phyloP scores from a whole-genome alignment of 2,797 vertebrate genomes.

The Amblyopsis hoosieri region DNA sequence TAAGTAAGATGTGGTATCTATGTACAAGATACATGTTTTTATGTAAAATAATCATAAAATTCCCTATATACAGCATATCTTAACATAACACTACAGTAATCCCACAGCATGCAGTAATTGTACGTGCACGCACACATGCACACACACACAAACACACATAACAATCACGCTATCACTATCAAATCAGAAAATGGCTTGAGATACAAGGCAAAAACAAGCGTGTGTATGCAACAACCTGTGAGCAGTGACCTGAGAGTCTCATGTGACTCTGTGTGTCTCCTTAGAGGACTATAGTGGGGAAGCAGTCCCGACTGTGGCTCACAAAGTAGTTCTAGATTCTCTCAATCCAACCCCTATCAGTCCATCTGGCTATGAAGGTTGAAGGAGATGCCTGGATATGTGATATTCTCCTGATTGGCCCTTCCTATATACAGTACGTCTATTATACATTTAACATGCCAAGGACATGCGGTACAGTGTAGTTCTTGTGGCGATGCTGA shows the following conservation, averaged over 20 bases:
- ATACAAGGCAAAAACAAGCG: slow-evolving; percentile 56
- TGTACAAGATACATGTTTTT: too few species aligned
- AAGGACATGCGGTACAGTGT: slow-evolving; percentile 51
- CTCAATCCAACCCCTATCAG: slow-evolving; percentile 68
- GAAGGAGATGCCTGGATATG: slow-evolving; percentile 49
- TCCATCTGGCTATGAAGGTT: slow-evolving; percentile 60
- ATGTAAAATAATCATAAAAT: too few species aligned
- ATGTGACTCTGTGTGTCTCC: slow-evolving; percentile 62
- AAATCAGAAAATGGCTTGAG: slow-evolving; percentile 61
- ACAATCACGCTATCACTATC: slow-evolving; percentile 61
- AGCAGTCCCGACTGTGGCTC: slow-evolving; percentile 44
- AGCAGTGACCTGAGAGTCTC: slow-evolving; percentile 65
- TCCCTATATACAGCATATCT: too few species aligned
- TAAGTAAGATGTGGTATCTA: too few species aligned
- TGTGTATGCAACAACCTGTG: slow-evolving; percentile 60
- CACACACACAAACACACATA: slow-evolving; percentile 28
- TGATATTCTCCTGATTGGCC: slow-evolving; percentile 62
- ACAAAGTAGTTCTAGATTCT: slow-evolving; percentile 71
- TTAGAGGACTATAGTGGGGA: slow-evolving; percentile 60
- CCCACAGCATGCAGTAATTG: slow-evolving; percentile 6
- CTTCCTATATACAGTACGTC: neutral
- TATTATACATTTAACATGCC: slow-evolving; percentile 43
- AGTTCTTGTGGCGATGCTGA: neutral
- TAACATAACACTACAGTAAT: slow-evolving; percentile 10
- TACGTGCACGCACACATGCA: slow-evolving; percentile 30